Evolutionary conservation across 2,113 vertebrate species (phyloP), one percentile per base, ranked within the genome.

Genomic region (Amblyopsis rosae): DNA sequence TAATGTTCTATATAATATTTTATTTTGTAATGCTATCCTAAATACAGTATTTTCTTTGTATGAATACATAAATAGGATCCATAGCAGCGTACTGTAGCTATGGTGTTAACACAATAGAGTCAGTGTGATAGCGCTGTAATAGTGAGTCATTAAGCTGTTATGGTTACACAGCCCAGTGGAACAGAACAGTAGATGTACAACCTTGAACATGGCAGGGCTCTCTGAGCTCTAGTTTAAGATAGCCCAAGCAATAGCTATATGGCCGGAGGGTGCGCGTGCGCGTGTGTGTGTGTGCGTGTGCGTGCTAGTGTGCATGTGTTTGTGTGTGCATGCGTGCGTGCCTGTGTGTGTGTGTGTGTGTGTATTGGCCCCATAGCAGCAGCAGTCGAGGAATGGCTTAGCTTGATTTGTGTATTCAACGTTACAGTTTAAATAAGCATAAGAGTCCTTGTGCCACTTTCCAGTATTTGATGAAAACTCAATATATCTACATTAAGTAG

Each of bases 351-450:
- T n/a, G 45, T 2, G 11, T 47, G 26, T 16, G 35, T 67, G 11
- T n/a, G 13, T 54, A 4, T 12, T n/a, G 17, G 41, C 62, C 69
- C 78, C 80, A 79, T 83, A 71, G 77, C 67, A 53, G 70, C 65
- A 12, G 64, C 19, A 48, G 45, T 19, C 13, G 3, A 16, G 53
- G 16, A 57, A 56, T 53, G 12, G 16, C n/a, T 66, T 48, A 9
- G 53, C 68, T 84, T 86, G 85, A 88, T 87, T 88, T 88, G 86
- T 91, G 75, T 90, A 89, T 89, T 79, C 88, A 82, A 79, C 79
- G 75, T 90, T 89, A 83, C 86, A 86, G 87, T 89, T 89, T 76
- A 91, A 92, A 91, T 91, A 92, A 91, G 84, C 89, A 88, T 63
- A 15, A 59, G 57, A 73, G 61, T 65, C 69, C 71, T 17, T 80